Percentiles rank a stretch among this genome's conserved stretches.
Evolutionary conservation across 2,797 vertebrate genomes (phyloP).

Genomic region (Tolypeutes matacus): DNA sequence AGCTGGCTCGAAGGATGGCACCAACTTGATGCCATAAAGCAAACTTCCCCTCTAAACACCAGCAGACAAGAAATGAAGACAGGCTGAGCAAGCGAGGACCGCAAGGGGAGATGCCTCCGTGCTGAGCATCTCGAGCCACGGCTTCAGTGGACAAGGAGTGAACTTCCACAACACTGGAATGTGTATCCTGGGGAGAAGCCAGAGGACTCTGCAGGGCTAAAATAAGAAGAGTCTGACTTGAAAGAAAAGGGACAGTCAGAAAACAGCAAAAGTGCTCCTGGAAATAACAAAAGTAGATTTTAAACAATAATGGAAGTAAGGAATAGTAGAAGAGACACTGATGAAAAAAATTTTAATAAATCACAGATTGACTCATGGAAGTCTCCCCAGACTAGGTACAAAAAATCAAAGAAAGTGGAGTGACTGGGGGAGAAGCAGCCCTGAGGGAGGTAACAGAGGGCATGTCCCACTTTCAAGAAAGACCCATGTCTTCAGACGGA

Average conservation of each 20-base stretch:
- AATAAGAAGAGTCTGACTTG: no score
- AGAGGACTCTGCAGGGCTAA: fast-evolving
- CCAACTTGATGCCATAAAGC: not conserved
- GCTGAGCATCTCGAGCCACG: not conserved
- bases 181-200: not conserved
- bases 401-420: not conserved
- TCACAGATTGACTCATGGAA: not conserved
- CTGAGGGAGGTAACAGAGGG: fast-evolving
- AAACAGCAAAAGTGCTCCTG: no score
- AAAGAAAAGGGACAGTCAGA: not conserved
- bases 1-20: not conserved
- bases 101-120: fast-evolving
- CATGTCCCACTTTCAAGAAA: fast-evolving
- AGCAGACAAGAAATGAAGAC: not conserved
- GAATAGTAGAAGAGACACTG: fast-evolving
- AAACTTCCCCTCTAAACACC: fast-evolving
- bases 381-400: no score
- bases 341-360: not conserved
- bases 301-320: not conserved
- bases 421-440: fast-evolving
- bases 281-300: not conserved
- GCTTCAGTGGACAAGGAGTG: fast-evolving
- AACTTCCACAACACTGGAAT: not conserved
- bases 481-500: fast-evolving
- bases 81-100: fast-evolving